Conservation (phyloP, 2,888 invertebrate genomes). For the Hetaerina titia region DNA sequence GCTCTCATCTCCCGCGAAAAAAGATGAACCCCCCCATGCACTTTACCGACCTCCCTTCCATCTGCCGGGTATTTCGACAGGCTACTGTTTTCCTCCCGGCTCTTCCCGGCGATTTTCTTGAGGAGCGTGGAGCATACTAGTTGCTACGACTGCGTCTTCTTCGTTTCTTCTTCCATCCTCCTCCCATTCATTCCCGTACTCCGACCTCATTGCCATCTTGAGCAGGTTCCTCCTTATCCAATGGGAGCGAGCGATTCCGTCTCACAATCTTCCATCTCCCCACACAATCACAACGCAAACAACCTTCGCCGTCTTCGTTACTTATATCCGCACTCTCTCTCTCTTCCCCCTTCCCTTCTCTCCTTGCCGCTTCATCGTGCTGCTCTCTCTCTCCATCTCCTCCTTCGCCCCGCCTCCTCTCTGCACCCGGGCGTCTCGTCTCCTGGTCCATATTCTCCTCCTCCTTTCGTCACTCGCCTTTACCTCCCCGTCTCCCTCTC, state of each 20-base stretch:
- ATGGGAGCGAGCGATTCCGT: slow-evolving; percentile 3
- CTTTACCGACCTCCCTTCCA: neutral
- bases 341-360: neutral
- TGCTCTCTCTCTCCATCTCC: neutral
- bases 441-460: neutral
- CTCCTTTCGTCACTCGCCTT: neutral
- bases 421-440: neutral
- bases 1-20: neutral
- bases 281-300: neutral
- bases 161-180: neutral
- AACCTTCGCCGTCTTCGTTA: neutral
- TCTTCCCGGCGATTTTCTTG: neutral
- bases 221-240: neutral
- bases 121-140: neutral
- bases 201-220: neutral
- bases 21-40: neutral
- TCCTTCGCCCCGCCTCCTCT: neutral
- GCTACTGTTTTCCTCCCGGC: neutral
- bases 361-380: no score
- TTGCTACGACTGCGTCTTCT: no score
- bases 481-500: neutral
- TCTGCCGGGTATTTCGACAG: neutral
- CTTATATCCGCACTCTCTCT: neutral
- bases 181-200: neutral
- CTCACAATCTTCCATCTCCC: neutral